These are phyloP conservation scores for Aptenodytes patagonicus DNA, from an alignment of 2,113 vertebrate species.

Conservation along the genomic window DNA sequence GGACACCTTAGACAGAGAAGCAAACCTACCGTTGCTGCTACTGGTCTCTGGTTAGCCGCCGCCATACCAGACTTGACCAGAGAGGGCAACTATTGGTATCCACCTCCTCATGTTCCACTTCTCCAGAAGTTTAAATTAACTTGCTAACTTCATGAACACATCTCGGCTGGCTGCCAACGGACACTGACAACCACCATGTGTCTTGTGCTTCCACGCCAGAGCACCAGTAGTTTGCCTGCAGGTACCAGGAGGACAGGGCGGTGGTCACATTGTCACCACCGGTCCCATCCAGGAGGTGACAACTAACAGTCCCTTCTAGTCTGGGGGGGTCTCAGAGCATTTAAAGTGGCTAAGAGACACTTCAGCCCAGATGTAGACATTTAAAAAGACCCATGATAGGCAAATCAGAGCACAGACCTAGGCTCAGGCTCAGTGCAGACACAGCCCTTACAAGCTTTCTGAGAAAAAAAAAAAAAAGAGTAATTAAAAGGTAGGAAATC, in stretches of 20 bases:
- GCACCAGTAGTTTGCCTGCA: neutral
- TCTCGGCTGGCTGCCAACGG: neutral
- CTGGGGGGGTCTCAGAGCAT: neutral
- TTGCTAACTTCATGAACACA: neutral
- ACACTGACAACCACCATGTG: neutral
- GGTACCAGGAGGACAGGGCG: neutral
- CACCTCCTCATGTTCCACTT: neutral
- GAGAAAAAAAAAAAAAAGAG: neutral
- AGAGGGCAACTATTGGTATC: neutral
- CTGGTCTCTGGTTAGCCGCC: neutral
- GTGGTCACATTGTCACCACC: neutral
- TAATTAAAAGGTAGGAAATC: neutral
- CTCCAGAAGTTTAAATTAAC: neutral
- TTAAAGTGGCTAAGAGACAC: neutral
- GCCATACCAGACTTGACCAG: rapidly evolving
- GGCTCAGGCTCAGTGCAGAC: neutral
- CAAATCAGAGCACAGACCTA: neutral
- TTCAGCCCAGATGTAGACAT: neutral
- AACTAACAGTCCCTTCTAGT: neutral
- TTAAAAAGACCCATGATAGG: neutral
- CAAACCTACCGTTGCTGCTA: neutral
- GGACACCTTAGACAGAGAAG: neutral
- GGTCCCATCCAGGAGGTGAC: neutral
- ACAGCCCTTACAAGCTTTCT: neutral
- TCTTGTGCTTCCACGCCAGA: neutral